These are phyloP conservation scores for Mesitornis unicolor DNA, from an alignment of 2,113 vertebrate species.

Conservation along the genomic window DNA sequence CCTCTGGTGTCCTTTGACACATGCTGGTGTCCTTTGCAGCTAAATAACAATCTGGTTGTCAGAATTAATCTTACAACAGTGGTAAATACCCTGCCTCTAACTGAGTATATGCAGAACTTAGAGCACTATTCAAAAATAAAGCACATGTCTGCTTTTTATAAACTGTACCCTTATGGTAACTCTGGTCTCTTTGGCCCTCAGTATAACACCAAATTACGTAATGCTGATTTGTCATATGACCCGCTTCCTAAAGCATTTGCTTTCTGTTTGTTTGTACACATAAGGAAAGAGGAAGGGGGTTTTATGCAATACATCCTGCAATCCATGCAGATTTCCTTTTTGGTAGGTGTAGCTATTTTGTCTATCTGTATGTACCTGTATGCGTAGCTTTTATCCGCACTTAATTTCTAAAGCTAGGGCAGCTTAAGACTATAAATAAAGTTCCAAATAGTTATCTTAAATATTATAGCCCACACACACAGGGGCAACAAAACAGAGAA, in stretches of 20 bases:
- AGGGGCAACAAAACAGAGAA: background rate
- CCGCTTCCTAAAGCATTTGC: background rate
- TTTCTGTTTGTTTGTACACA: background rate
- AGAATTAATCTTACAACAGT: background rate
- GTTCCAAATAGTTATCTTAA: background rate
- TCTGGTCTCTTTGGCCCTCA: background rate
- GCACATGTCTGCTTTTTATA: background rate
- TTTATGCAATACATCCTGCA: background rate
- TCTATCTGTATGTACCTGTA: accelerated
- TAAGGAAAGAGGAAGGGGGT: background rate
- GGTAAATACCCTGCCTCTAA: background rate
- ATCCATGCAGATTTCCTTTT: background rate
- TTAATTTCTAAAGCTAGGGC: background rate
- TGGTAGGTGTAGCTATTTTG: background rate
- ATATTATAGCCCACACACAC: accelerated
- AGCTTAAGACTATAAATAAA: background rate
- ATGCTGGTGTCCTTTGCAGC: background rate
- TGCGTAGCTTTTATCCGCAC: background rate
- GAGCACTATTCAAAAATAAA: background rate
- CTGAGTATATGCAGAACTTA: background rate
- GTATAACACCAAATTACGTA: background rate
- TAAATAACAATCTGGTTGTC: background rate
- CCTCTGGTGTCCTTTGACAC: background rate
- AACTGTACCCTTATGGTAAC: background rate
- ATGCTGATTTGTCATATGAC: background rate